These are phyloP conservation scores for Cerceris ruficornis DNA, from an alignment of 2,888 invertebrate species.

Conservation along the genomic window DNA sequence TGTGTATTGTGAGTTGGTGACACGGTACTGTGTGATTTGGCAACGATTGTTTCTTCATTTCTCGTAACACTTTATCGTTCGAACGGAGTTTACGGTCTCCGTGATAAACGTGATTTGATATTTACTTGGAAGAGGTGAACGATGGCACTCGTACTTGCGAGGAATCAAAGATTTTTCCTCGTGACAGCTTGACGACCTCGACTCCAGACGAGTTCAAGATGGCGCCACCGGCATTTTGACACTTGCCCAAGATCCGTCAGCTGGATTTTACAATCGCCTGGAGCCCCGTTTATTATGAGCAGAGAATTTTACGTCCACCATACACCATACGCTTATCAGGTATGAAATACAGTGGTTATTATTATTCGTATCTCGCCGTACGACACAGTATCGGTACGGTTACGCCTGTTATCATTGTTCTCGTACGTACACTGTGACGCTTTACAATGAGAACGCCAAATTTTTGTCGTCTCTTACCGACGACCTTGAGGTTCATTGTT, in stretches of 20 bases:
- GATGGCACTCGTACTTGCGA: constrained; percentile 41
- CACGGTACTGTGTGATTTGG: constrained; percentile 55
- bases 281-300: constrained; percentile 76
- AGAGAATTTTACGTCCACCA: constrained; percentile 81
- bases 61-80: constrained; percentile 30
- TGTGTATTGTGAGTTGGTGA: constrained; percentile 61
- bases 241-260: constrained; percentile 74
- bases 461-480: neutral
- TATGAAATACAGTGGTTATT: constrained; percentile 61
- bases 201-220: constrained; percentile 71
- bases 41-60: constrained; percentile 48
- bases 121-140: constrained; percentile 11
- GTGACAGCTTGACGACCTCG: constrained; percentile 77
- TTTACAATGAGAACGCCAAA: neutral
- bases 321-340: constrained; percentile 80
- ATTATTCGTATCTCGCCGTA: neutral
- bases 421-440: neutral
- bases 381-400: neutral
- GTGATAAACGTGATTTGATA: constrained; percentile 10
- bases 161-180: constrained; percentile 65
- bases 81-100: constrained; percentile 14
- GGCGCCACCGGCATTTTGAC: constrained; percentile 80
- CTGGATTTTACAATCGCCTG: constrained; percentile 72
- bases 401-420: neutral
- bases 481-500: neutral